These are phyloP conservation scores for Chaetodon trifascialis DNA, from an alignment of 2,113 vertebrate species.

Conservation along the genomic window DNA sequence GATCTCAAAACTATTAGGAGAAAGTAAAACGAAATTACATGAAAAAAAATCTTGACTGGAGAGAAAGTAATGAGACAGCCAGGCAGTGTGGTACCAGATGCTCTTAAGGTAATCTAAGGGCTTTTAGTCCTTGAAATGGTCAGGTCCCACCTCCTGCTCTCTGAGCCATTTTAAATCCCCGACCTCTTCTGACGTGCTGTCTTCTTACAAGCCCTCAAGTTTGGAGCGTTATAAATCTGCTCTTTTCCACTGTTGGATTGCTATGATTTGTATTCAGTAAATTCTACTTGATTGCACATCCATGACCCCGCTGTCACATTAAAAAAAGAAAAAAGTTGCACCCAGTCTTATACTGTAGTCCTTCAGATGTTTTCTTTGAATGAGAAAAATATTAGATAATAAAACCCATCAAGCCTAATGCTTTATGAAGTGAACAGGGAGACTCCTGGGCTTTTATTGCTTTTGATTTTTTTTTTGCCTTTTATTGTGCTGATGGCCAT, in stretches of 20 bases:
- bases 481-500: not conserved
- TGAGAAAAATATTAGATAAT: not conserved
- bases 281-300: not conserved
- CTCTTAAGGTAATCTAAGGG: slow-evolving; percentile 57
- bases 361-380: not conserved
- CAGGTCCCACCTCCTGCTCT: slow-evolving; percentile 42
- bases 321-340: not conserved
- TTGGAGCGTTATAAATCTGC: slow-evolving; percentile 1
- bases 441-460: slow-evolving; percentile 6
- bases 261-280: not conserved
- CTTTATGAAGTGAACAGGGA: slow-evolving; percentile 16
- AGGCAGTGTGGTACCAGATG: slow-evolving; percentile 57
- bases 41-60: slow-evolving; percentile 1
- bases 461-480: slow-evolving; percentile 6
- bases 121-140: slow-evolving; percentile 57
- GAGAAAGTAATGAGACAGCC: slow-evolving; percentile 1
- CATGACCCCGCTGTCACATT: not conserved
- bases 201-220: not conserved
- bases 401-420: not conserved
- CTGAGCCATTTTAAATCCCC: slow-evolving; percentile 17
- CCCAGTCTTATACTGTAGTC: not conserved
- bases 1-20: not conserved
- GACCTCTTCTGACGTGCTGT: not conserved
- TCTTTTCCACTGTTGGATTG: not conserved
- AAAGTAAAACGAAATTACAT: not conserved